These are phyloP conservation scores for Chionomys nivalis DNA, from an alignment of 2,113 vertebrate species.

Conservation along the genomic window DNA sequence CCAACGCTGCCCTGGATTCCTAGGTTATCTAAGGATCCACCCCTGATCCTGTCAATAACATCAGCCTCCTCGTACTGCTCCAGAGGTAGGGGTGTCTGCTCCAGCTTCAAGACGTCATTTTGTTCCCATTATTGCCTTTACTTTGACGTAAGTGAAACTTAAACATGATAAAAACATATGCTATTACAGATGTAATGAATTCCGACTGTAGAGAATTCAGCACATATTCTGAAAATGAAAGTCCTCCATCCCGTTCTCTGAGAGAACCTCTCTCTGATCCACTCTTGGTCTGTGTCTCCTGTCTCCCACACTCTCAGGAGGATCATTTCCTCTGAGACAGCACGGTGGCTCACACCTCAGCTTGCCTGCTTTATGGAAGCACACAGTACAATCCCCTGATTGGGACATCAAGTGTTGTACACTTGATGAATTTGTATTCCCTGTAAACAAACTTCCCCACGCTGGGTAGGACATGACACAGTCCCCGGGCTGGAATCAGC, in stretches of 20 bases:
- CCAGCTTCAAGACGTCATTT: rapidly evolving
- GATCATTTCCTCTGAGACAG: rapidly evolving
- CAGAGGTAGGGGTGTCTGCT: not conserved
- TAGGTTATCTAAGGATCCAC: not conserved
- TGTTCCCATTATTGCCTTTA: not conserved
- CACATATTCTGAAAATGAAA: not conserved
- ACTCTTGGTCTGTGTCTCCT: not conserved
- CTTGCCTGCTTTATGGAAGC: not conserved
- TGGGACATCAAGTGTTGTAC: rapidly evolving
- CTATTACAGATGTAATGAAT: too few relatives aligned
- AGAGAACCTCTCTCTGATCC: rapidly evolving
- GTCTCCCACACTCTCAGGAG: not conserved
- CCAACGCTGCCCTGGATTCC: not conserved
- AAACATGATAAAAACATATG: not conserved
- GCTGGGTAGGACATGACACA: rapidly evolving
- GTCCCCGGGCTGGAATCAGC: rapidly evolving
- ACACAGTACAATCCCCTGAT: not conserved
- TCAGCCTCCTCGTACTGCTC: rapidly evolving
- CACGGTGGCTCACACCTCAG: rapidly evolving
- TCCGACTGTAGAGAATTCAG: not conserved
- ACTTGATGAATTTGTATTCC: rapidly evolving
- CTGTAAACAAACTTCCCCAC: rapidly evolving
- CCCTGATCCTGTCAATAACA: not conserved
- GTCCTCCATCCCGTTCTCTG: rapidly evolving
- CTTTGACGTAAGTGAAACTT: rapidly evolving